A percentile compares a stretch with the other conserved stretches of the same genome.
These are phyloP conservation scores for Chironex yamaguchii DNA, from an alignment of 30 jellyfish, hydroid and myxozoan genomes.

Conservation along the genomic window DNA sequence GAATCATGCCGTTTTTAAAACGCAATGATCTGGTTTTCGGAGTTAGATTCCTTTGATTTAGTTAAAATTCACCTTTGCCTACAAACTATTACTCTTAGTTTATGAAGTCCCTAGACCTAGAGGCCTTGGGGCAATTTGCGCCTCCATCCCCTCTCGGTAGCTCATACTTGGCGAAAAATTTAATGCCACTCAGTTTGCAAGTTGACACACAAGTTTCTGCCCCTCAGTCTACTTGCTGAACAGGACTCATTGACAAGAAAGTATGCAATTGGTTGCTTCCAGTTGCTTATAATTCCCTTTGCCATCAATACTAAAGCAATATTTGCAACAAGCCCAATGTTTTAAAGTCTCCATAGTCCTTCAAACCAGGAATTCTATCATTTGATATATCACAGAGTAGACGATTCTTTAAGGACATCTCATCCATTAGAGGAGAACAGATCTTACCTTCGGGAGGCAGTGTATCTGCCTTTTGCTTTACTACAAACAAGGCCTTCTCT, in stretches of 20 bases:
- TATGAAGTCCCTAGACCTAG: too few species aligned
- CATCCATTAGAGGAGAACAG: conserved; percentile 42
- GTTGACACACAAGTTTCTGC: too few species aligned
- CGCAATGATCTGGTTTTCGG: too few species aligned
- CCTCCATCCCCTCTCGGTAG: too few species aligned
- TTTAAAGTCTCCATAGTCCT: conserved; percentile 16
- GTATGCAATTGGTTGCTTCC: conserved; percentile 59
- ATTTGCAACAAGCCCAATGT: conserved; percentile 33
- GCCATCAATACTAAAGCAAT: conserved; percentile 37
- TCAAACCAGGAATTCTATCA: conserved; percentile 1
- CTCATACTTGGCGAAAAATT: too few species aligned
- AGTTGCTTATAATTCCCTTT: conserved; percentile 9
- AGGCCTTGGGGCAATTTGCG: too few species aligned
- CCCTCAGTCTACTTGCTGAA: neutral
- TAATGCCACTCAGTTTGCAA: too few species aligned
- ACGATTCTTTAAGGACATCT: conserved; percentile 14
- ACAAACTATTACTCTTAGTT: too few species aligned
- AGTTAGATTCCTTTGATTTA: too few species aligned
- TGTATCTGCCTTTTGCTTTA: conserved; percentile 22
- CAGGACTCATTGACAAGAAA: conserved; percentile 20
- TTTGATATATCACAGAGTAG: conserved; percentile 1
- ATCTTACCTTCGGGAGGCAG: conserved; percentile 6
- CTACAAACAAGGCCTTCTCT: conserved; percentile 24
- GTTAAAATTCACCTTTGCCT: too few species aligned
- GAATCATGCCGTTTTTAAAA: too few species aligned